Evolutionary conservation across 2,113 vertebrate genomes (phyloP), one percentile per base, ranked within the genome.

Genomic region (Actenoides lindsayi): DNA sequence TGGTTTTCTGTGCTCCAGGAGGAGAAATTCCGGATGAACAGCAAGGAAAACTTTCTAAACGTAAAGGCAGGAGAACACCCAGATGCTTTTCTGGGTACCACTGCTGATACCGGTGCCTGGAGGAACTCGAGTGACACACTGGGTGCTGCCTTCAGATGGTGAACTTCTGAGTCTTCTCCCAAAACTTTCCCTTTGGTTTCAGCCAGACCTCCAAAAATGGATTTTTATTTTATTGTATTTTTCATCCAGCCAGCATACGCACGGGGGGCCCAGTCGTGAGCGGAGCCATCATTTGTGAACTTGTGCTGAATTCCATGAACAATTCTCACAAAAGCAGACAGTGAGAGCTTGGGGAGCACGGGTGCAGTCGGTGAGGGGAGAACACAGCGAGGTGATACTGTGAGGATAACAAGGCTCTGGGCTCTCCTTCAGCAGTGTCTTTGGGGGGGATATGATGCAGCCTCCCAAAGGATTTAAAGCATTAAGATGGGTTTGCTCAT

Each of bases 11-110:
- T 62, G 60, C 37, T 54, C 46, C 21, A 7, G 77, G 23, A 76
- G 73, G 35, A 65, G 13, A 37, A 15, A 27, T 20, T n/a, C 7
- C 7, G 41, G 37, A 33, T 67, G 60, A 46, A 16, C 17, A 63
- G 24, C 16, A 24, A 24, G 41, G 42, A 53, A 17, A 59, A 13
- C 7, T 7, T 39, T 33, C 53, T 15, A 5, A 19, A 5, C 14
- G 44, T 5, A 23, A 24, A 44, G 46, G 53, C 71, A 39, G 23
- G 6, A 30, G 39, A 54, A 2, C 18, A 46, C 31, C 27, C 1
- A 0, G 6, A 4, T 2, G 2, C 1, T 2, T 16, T 27, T 16
- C 24, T 30, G 54, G 17, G 3, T 27, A 46, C 7, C 44, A 4
- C 10, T 16, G 48, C 21, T 15, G 1, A 7, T 3, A 2, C 31